A percentile compares a stretch with the other conserved stretches of the same genome.
phyloP scores from a whole-genome alignment of 2,797 vertebrate genomes.

The Poecilia wingei region DNA sequence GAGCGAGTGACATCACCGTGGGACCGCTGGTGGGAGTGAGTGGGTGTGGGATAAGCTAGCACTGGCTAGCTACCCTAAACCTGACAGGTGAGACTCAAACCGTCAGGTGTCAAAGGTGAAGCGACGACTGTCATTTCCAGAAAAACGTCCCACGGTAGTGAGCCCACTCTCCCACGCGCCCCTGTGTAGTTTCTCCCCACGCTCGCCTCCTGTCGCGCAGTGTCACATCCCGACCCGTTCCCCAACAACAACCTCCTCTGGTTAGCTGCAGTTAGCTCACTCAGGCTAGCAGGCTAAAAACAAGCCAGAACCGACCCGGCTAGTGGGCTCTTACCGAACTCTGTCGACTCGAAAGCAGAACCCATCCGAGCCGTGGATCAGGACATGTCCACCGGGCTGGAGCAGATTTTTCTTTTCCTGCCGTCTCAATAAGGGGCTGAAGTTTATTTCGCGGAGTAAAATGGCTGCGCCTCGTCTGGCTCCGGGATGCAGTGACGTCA shows the following conservation, averaged over 20 bases:
- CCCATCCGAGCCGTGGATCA: slow-evolving; percentile 32
- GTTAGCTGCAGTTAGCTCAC: slow-evolving; percentile 53
- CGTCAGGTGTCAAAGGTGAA: not conserved
- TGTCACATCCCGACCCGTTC: slow-evolving; percentile 21
- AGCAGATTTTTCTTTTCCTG: slow-evolving; percentile 23
- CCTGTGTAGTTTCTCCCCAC: not conserved
- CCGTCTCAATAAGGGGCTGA: slow-evolving; percentile 59
- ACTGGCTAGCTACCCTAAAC: slow-evolving; percentile 51
- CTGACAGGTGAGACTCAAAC: slow-evolving; percentile 67
- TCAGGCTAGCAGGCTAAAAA: slow-evolving; percentile 76
- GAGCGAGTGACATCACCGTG: slow-evolving; percentile 12
- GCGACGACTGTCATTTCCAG: too few relatives aligned
- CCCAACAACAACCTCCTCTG: slow-evolving; percentile 56
- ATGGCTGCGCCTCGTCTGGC: slow-evolving; percentile 81
- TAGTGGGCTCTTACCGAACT: slow-evolving; percentile 59
- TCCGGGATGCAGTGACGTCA: slow-evolving; percentile 79
- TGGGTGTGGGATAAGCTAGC: slow-evolving; percentile 55
- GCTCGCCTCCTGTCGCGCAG: not conserved
- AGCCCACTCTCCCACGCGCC: too few relatives aligned
- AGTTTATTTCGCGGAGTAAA: slow-evolving; percentile 84
- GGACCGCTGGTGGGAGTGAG: slow-evolving; percentile 11
- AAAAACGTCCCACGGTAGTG: too few relatives aligned
- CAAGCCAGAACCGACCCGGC: slow-evolving; percentile 54
- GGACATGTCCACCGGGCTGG: slow-evolving; percentile 25
- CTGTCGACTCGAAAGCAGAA: slow-evolving; percentile 9